phyloP scores from a whole-genome alignment of 2,797 vertebrate genomes.

The Muscicapa comitata region DNA sequence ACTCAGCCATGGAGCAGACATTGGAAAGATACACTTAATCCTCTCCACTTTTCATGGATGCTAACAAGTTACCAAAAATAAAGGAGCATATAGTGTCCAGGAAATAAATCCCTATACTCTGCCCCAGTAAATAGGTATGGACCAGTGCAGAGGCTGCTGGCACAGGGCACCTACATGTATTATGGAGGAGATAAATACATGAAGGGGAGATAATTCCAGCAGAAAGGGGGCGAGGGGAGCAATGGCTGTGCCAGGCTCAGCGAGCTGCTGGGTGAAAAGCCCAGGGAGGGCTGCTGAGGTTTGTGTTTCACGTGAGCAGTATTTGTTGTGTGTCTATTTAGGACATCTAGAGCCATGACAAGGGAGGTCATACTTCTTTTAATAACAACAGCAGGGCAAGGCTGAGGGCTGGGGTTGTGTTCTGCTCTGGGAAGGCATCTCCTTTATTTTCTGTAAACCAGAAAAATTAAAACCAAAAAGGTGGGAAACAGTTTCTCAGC shows the following conservation, averaged over 20 bases:
- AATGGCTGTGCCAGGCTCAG: background rate
- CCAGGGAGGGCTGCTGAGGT: background rate
- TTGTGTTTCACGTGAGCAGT: background rate
- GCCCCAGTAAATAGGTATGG: background rate
- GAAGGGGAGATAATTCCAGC: background rate
- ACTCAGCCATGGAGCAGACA: background rate
- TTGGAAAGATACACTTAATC: conserved; percentile 66
- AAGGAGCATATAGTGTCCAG: background rate
- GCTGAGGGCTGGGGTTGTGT: background rate
- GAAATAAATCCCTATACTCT: background rate
- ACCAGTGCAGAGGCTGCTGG: background rate
- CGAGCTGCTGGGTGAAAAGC: background rate
- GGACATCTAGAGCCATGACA: background rate
- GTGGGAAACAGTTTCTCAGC: background rate
- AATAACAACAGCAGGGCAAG: background rate
- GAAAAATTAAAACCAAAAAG: background rate
- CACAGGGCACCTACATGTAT: background rate
- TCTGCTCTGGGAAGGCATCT: rapidly evolving
- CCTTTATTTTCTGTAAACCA: background rate
- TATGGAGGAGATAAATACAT: background rate
- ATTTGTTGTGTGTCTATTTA: background rate
- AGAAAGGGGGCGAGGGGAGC: background rate
- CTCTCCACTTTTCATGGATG: conserved; percentile 40
- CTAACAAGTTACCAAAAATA: conserved; percentile 63
- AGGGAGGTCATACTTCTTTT: background rate